Base-by-base conservation (phyloP, 2,797 vertebrate species). In the Glossophaga mutica region DNA sequence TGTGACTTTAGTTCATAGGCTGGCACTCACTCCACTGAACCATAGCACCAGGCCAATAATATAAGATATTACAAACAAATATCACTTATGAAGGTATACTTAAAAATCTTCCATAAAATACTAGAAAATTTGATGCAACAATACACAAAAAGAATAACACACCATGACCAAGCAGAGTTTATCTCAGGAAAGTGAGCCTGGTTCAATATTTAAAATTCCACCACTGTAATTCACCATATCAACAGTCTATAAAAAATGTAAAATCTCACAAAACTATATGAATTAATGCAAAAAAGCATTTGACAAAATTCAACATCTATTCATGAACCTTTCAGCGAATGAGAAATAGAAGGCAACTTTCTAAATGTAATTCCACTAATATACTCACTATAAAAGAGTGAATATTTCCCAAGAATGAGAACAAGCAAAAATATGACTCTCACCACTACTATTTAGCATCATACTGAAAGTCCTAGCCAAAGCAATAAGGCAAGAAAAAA, bases 21-120 rank as follows among this genome's bases (percentile, higher is more conserved):
- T 12, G 11, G 57, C 24, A 59, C 24, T 59, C 57, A 59, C 11
- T 59, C 24, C 57, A 59, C 57, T 59, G 57, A 59, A 24, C 24
- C 57, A 59, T 26, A 59, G 21, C 57, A 59, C 10, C 24, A 59
- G 57, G 10, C 24, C 24, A 6, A 62, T 34, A 79, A 39, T 18
- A 85, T 3, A 18, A 81, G 12, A 68, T 84, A 57, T n/a, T 22
- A 92, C 16, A 62, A 83, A 67, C 44, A 7, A 84, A 55, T 37
- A 46, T n/a, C 2, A 5, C 6, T 87, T 14, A 2, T 39, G 7
- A 86, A 78, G 2, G n/a, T 37, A 95, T 34, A 67, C 32, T 55
- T 26, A 46, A 96, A 89, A 97, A 26, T 78, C 6, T 42, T 89
- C 50, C 89, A 71, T 65, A 91, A 81, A 85, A 93, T 76, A 74